These are phyloP conservation scores for Odontothrips loti DNA, from an alignment of 2,888 invertebrate genomes.

Conservation along the genomic window DNA sequence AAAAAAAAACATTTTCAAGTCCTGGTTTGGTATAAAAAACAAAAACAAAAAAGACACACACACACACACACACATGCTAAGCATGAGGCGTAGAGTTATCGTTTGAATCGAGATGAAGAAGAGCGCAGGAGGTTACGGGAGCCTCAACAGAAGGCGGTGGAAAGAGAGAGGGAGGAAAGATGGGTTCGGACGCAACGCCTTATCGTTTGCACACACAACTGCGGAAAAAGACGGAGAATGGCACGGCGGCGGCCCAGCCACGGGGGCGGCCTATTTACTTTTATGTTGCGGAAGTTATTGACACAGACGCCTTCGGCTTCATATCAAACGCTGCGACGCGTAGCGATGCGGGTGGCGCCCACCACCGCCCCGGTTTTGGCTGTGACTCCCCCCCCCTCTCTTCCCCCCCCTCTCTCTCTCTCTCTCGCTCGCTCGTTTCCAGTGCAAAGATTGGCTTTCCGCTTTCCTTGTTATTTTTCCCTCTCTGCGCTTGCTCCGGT, in stretches of 20 bases:
- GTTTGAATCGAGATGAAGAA: too few species aligned
- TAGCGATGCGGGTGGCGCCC: neutral
- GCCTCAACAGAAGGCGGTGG: neutral
- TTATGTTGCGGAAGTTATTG: conserved; percentile 25
- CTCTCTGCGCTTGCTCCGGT: neutral
- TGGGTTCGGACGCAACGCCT: neutral
- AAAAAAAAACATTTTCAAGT: too few species aligned
- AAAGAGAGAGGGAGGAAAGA: neutral
- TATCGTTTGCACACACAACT: conserved; percentile 24
- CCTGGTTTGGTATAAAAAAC: too few species aligned
- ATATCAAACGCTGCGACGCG: neutral
- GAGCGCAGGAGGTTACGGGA: too few species aligned
- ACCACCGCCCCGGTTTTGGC: neutral
- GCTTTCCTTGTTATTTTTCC: neutral
- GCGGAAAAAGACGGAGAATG: neutral
- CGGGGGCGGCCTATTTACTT: conserved; percentile 1
- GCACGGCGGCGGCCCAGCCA: neutral
- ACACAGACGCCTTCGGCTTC: conserved; percentile 13
- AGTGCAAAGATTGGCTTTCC: neutral
- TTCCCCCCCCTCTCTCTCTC: too few species aligned
- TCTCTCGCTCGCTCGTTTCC: too few species aligned
- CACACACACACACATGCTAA: too few species aligned
- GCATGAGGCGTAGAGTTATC: too few species aligned
- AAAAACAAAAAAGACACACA: too few species aligned
- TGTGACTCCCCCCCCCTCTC: too few species aligned